These are phyloP conservation scores for Drosophila kohkoa DNA, from an alignment of 1,140 invertebrate genomes.

Conservation along the genomic window DNA sequence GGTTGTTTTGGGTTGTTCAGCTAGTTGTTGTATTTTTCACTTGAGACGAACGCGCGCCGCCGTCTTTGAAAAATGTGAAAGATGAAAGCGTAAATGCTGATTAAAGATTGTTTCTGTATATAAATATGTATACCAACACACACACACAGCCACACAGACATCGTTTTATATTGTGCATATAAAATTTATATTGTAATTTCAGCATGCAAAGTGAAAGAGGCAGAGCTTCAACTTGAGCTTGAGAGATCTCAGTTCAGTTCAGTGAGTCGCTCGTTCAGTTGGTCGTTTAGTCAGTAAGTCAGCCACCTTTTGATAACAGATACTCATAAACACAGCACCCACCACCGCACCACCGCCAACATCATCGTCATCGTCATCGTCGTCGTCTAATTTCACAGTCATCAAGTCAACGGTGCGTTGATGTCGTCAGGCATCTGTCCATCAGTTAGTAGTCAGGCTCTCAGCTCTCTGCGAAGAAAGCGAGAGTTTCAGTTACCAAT, in stretches of 20 bases:
- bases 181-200: slow-evolving; percentile 75
- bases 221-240: slow-evolving; percentile 5
- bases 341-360: slow-evolving; percentile 1
- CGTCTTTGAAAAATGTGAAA: slow-evolving; percentile 76
- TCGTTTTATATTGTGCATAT: slow-evolving; percentile 47
- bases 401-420: slow-evolving; percentile 53
- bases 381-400: slow-evolving; percentile 69
- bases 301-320: slow-evolving; percentile 64
- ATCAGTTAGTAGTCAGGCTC: not conserved
- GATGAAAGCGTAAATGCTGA: slow-evolving; percentile 80
- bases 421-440: slow-evolving; percentile 3
- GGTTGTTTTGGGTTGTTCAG: slow-evolving; percentile 48
- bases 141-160: slow-evolving; percentile 2
- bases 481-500: slow-evolving; percentile 73
- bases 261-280: slow-evolving; percentile 57
- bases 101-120: slow-evolving; percentile 76
- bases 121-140: slow-evolving; percentile 34
- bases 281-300: slow-evolving; percentile 66
- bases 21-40: slow-evolving; percentile 58
- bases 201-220: slow-evolving; percentile 73
- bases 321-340: slow-evolving; percentile 53
- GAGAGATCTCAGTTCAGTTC: not conserved
- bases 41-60: slow-evolving; percentile 41
- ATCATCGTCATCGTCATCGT: slow-evolving; percentile 21
- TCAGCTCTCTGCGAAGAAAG: slow-evolving; percentile 54